Conservation (phyloP, 2,113 vertebrate species). For the Tragelaphus strepsiceros region DNA sequence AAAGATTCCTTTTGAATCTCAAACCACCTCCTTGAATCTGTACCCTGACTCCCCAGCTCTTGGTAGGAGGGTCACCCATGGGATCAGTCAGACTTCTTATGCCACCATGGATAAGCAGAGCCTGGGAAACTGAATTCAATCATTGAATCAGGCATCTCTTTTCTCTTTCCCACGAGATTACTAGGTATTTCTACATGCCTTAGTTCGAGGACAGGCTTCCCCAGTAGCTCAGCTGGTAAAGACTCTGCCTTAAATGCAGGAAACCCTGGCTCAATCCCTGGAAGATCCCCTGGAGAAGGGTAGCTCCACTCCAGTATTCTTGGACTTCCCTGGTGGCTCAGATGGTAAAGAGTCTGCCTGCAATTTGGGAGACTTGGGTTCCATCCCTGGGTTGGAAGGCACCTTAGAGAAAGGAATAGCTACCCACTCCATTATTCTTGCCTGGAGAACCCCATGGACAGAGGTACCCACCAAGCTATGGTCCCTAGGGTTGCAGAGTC, state of each 20-base stretch:
- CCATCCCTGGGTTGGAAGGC: not conserved
- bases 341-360: not conserved
- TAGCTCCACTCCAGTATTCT: not conserved
- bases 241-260: not conserved
- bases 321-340: not conserved
- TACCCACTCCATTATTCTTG: not conserved
- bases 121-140: conserved; percentile 87
- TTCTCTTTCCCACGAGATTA: conserved; percentile 86
- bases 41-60: not conserved
- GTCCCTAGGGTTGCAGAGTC: not conserved
- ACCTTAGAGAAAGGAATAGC: not conserved
- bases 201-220: conserved; percentile 78
- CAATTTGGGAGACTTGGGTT: not conserved
- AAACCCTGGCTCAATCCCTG: not conserved
- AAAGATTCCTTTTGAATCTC: not conserved
- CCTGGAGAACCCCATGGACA: not conserved
- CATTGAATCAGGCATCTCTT: conserved; percentile 86
- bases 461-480: not conserved
- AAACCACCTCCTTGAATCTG: not conserved
- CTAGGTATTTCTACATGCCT: conserved; percentile 92
- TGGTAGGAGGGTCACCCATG: not conserved
- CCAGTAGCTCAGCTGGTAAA: not conserved
- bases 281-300: not conserved
- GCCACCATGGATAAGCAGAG: conserved; percentile 87
- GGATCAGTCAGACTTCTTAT: conserved; percentile 80